Base-by-base conservation (phyloP, 2,888 invertebrate species). In the Drosophila fungiperda region DNA sequence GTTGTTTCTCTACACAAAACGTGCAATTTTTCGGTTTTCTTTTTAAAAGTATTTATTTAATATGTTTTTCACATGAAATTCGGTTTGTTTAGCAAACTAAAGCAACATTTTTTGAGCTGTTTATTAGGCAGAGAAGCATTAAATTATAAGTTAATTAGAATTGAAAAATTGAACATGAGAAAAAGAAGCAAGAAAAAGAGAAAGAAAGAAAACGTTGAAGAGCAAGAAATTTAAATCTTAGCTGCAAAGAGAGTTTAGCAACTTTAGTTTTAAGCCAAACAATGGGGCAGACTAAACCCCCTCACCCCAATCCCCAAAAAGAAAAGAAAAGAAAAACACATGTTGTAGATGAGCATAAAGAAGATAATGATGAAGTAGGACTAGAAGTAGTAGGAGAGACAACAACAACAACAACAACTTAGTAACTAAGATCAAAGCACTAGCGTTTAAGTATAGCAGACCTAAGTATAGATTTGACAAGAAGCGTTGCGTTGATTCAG, bases 361-460 rank as follows among this genome's bases (percentile, higher is more conserved):
- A 20, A 61, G 42, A 61, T 29, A 61, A n/a, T 32, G 38, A 68
- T 67, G 48, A 64, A 50, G 63, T 75, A 71, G 59, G 59, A 61
- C 61, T 65, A 72, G 75, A 67, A 63, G 40, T 71, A 73, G 74
- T 65, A 76, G 67, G 67, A 55, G 64, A 70, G 59, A 74, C 54
- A 67, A 70, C 58, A 67, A 71, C 57, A 67, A 75, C 45, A 69
- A 58, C 67, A 67, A 71, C 69, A 74, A 82, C 55, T 67, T 76
- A 81, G 70, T 73, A 66, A 68, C 32, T 85, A 85, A 87, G 85
- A 87, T 85, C 83, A 87, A 84, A 82, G 83, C 75, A 82, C 67
- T 87, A 87, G 83, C 45, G 36, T 58, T 63, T 87, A 85, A 84
- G 87, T 73, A 67, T 80, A 85, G 84, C 48, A 59, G 67, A 76